Evolutionary conservation across 2,797 vertebrate genomes (phyloP), one percentile per base, ranked within the genome.

Genomic region (Taeniopygia guttata): DNA sequence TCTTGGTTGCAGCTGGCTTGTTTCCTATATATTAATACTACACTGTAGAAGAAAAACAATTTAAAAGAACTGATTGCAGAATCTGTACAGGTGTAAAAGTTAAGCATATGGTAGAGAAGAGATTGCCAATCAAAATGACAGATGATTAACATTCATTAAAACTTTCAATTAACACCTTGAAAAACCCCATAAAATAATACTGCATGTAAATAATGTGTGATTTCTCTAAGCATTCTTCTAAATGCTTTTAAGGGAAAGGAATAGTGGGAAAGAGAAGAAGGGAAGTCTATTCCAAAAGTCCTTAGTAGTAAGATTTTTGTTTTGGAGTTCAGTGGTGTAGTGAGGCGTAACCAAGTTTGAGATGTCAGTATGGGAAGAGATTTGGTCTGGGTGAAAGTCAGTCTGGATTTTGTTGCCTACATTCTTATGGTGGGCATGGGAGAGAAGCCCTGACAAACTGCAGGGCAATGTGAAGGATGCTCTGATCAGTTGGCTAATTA

Each of bases 141-240:
- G 97, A 93, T 96, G 96, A 98, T 98, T 98, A 98, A 95, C 97
- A 94, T 98, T 97, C 96, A 98, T 98, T 97, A 98, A 97, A 97
- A 97, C 96, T 97, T 98, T 97, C 97, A 97, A 98, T 98, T 98
- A 98, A 96, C 98, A 98, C 98, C 97, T 97, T 96, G 91, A 72
- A 96, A 91, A 97, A 95, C 87, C 96, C 96, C 91, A 93, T 96
- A 96, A 96, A 96, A 97, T 95, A 96, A 92, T 97, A 92, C 89
- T 94, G 88, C 94, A 94, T 96, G 94, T 96, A 97, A 97, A 97
- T 96, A 95, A 96, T 73, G 96, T 97, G 97, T 94, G 96, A 97
- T 96, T 76, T 96, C 92, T 97, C 55, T 38, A 58, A 94, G 56
- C 66, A 68, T 94, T 95, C 85, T 96, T 91, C 78, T 97, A 95